Evolutionary conservation across 2,888 invertebrate genomes (phyloP).

Genomic region (Meta bourneti): DNA sequence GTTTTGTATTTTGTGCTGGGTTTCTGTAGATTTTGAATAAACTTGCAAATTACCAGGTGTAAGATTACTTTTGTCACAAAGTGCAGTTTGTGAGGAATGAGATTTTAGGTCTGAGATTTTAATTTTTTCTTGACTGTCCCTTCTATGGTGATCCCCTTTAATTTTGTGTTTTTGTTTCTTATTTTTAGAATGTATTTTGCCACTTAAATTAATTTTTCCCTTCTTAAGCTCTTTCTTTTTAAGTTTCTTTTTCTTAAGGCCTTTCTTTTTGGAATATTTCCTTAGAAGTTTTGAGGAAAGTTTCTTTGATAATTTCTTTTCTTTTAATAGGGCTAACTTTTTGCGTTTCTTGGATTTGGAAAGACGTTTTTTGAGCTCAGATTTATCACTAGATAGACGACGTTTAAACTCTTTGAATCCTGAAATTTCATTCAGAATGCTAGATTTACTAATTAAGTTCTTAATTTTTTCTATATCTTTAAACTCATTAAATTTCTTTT

Average conservation of each 20-base stretch:
- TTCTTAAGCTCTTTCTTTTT: slow-evolving; percentile 70
- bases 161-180: slow-evolving; percentile 74
- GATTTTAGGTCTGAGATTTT: slow-evolving; percentile 29
- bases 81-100: neutral
- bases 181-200: slow-evolving; percentile 56
- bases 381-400: slow-evolving; percentile 69
- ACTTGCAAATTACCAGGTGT: neutral
- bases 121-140: slow-evolving; percentile 58
- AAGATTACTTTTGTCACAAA: neutral
- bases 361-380: slow-evolving; percentile 56
- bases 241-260: slow-evolving; percentile 70
- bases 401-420: slow-evolving; percentile 71
- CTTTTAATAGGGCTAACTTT: slow-evolving; percentile 61
- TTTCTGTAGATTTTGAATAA: neutral
- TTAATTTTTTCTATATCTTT: slow-evolving; percentile 74
- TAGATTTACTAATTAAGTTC: slow-evolving; percentile 68
- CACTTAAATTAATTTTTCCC: slow-evolving; percentile 20
- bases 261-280: slow-evolving; percentile 75
- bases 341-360: slow-evolving; percentile 70
- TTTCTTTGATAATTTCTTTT: slow-evolving; percentile 70
- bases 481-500: slow-evolving; percentile 71
- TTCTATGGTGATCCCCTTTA: slow-evolving; percentile 62
- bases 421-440: slow-evolving; percentile 61
- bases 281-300: slow-evolving; percentile 69
- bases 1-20: neutral